These are phyloP conservation scores for Cherax destructor DNA, from an alignment of 1,140 invertebrate genomes.

Conservation along the genomic window DNA sequence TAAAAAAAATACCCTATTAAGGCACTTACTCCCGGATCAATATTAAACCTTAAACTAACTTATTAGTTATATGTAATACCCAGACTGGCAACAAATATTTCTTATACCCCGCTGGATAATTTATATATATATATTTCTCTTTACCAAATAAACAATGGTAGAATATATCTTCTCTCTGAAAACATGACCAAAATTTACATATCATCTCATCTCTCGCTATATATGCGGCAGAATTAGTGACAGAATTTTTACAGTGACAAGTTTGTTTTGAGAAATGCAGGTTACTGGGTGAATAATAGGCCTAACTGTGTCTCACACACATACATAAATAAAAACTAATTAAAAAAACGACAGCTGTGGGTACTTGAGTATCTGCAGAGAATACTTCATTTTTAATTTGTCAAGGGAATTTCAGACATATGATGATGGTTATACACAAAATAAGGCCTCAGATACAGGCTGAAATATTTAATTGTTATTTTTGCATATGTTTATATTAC, in stretches of 20 bases:
- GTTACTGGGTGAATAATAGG: not conserved
- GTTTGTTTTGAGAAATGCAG: not conserved
- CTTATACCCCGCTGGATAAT: not conserved
- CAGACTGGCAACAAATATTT: not conserved
- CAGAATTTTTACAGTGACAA: not conserved
- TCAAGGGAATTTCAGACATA: no score
- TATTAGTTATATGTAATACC: not conserved
- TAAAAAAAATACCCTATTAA: not conserved
- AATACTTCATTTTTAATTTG: not conserved
- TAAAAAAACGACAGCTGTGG: not conserved
- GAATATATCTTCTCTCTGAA: constrained; percentile 3
- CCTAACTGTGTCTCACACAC: not conserved
- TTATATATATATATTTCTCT: not conserved
- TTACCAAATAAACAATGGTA: not conserved
- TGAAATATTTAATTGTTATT: no score
- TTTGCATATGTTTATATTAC: no score
- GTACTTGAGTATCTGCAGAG: not conserved
- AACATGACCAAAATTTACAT: constrained; percentile 36
- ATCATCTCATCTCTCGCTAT: constrained; percentile 12
- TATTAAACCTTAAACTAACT: not conserved
- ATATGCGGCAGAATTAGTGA: not conserved
- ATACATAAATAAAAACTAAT: not conserved
- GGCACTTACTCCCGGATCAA: not conserved
- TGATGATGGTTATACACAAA: no score
- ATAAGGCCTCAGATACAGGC: no score